Conservation (phyloP, 2,888 invertebrate species). For the Anoncus sp. region DNA sequence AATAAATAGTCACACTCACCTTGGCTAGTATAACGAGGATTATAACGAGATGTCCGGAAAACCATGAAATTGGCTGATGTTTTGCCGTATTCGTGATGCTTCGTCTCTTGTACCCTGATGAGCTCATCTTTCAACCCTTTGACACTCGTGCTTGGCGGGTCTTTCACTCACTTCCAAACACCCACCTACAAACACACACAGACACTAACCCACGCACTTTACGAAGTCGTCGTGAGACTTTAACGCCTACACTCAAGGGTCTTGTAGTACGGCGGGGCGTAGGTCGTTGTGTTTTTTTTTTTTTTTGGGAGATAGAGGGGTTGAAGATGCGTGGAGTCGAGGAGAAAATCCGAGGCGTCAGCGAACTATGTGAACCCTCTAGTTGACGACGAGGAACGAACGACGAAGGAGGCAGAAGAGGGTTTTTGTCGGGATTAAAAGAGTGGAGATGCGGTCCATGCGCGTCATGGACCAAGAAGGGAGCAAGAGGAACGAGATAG, state of each 20-base stretch:
- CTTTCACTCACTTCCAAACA: neutral
- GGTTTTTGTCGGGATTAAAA: neutral
- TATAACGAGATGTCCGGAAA: slow-evolving; percentile 51
- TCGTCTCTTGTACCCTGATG: slow-evolving; percentile 57
- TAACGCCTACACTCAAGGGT: slow-evolving; percentile 32
- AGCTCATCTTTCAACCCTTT: slow-evolving; percentile 63
- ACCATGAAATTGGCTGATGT: slow-evolving; percentile 45
- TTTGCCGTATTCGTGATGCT: slow-evolving; percentile 44
- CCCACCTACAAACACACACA: neutral
- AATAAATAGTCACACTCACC: slow-evolving; percentile 38
- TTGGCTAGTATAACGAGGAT: slow-evolving; percentile 55
- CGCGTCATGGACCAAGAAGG: slow-evolving; percentile 24
- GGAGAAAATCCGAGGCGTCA: slow-evolving; percentile 58
- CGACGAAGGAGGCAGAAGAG: slow-evolving; percentile 33
- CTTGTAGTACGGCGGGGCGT: slow-evolving; percentile 34
- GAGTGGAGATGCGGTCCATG: slow-evolving; percentile 18
- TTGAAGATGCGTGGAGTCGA: slow-evolving; percentile 35
- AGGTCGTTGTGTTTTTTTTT: slow-evolving; percentile 35
- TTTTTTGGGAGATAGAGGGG: slow-evolving; percentile 30
- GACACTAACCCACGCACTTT: neutral
- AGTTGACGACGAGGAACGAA: slow-evolving; percentile 45
- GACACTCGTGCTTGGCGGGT: slow-evolving; percentile 40
- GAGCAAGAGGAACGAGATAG: slow-evolving; percentile 12
- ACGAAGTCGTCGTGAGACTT: slow-evolving; percentile 18
- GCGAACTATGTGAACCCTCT: slow-evolving; percentile 36